Percentiles rank a stretch among this genome's conserved stretches.
These are phyloP conservation scores for Caenorhabditis latens DNA, from an alignment of 1,140 invertebrate genomes.

Conservation along the genomic window DNA sequence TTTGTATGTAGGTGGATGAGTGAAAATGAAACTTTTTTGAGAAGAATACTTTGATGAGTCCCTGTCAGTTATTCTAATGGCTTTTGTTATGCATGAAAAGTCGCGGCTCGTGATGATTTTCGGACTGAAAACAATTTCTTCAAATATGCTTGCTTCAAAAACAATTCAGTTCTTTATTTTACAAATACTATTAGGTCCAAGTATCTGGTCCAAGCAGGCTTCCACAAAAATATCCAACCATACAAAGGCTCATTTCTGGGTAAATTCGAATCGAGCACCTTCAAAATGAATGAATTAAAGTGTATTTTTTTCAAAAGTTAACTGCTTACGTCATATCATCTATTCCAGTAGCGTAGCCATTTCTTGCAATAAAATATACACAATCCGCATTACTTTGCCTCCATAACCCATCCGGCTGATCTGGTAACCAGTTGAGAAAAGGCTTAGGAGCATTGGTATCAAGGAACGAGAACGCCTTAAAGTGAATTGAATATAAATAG, in stretches of 20 bases:
- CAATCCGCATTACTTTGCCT: neutral
- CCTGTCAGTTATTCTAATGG: neutral
- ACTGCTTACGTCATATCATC: neutral
- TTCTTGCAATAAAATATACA: neutral
- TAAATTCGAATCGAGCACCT: neutral
- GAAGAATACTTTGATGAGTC: no score
- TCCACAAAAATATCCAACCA: slow-evolving; percentile 4
- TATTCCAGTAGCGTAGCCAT: neutral
- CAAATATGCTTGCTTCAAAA: neutral
- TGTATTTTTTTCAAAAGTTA: neutral
- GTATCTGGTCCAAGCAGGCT: neutral
- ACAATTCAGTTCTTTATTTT: no score
- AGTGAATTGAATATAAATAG: neutral
- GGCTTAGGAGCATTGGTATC: neutral
- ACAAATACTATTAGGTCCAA: neutral
- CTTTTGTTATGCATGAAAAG: neutral
- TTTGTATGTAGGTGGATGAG: neutral
- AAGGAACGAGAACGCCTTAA: neutral
- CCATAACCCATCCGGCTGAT: neutral
- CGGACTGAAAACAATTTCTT: no score
- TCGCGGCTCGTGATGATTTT: neutral
- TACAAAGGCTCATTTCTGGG: neutral
- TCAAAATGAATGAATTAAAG: no score
- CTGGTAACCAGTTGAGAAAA: neutral
- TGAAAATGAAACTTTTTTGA: neutral